Percentiles rank a stretch among this genome's conserved stretches.
These are phyloP conservation scores for Hypocryptadius cinnamomeus DNA, from an alignment of 2,113 vertebrate genomes.

Conservation along the genomic window DNA sequence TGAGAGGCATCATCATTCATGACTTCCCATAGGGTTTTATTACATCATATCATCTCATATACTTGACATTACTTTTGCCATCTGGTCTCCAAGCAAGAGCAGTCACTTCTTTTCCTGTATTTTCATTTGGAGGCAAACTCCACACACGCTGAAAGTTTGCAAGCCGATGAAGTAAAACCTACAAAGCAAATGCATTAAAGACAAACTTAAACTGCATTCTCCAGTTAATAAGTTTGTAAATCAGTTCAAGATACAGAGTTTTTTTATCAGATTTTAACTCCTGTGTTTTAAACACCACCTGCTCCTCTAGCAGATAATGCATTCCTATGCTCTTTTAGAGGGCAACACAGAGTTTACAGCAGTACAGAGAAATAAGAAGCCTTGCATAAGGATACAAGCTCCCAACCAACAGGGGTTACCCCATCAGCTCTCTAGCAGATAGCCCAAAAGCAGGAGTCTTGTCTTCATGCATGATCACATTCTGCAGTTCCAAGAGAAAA, in stretches of 20 bases:
- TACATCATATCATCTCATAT: background rate
- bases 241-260: background rate
- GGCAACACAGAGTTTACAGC: background rate
- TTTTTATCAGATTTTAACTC: background rate
- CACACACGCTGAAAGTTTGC: slow-evolving; percentile 95
- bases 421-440: background rate
- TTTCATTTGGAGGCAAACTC: slow-evolving; percentile 92
- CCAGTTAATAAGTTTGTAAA: background rate
- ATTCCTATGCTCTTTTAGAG: background rate
- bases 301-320: background rate
- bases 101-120: slow-evolving; percentile 92
- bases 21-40: background rate
- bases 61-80: slow-evolving; percentile 86
- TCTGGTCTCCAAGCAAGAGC: slow-evolving; percentile 95
- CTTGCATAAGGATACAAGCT: background rate
- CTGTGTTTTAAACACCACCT: background rate
- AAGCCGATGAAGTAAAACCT: slow-evolving; percentile 93
- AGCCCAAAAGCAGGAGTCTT: background rate
- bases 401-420: background rate
- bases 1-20: background rate
- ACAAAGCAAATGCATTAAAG: background rate
- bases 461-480: accelerated
- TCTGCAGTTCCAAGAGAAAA: background rate
- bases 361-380: background rate
- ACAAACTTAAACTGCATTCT: background rate